Base-by-base conservation (phyloP, 2,113 vertebrate genomes). In the Lophochroa leadbeateri region DNA sequence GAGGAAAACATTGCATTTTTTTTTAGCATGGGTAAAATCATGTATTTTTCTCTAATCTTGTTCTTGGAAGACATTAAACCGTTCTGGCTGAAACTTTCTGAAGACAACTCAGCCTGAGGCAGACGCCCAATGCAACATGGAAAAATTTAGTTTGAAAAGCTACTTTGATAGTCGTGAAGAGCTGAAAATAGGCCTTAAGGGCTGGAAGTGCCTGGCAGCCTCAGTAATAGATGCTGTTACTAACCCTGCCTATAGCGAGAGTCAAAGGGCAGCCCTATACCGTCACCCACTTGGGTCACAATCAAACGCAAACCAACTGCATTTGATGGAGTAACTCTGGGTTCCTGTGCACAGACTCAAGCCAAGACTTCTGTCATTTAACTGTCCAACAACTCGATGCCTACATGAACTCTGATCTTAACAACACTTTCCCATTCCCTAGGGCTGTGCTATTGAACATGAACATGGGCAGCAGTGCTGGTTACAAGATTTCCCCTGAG, bases 131-230 rank as follows among this genome's bases (percentile, higher is more conserved):
- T 17, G 57, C 65, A 90, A 89, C 84, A 90, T 17, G 63, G 94
- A 96, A 97, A 94, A 76, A 85, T 61, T 71, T 37, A 65, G 47
- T 49, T 85, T 72, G 70, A 90, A 91, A 93, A 94, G 52, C 69
- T 67, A 41, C 64, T 91, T 75, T 82, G 64, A 88, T 43, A 76
- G 65, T 4, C 80, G 79, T 67, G 68, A 93, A 72, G 18, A 92
- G 75, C 44, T 80, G 53, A 86, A 92, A 91, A 91, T 4, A 87
- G 24, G 33, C 33, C 37, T 71, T 85, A 13, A 69, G 53, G 71
- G 65, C 37, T 82, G 44, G 39, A 84, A 92, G 24, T 25, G 70
- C 44, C 35, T 55, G 53, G 41, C 57, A 95, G 78, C 52, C 47
- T 82, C 4, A 64, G 74, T 17, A 72, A 57, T 2, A 41, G 35